These are phyloP conservation scores for Babyrousa celebensis DNA, from an alignment of 2,797 vertebrate species.

Conservation along the genomic window DNA sequence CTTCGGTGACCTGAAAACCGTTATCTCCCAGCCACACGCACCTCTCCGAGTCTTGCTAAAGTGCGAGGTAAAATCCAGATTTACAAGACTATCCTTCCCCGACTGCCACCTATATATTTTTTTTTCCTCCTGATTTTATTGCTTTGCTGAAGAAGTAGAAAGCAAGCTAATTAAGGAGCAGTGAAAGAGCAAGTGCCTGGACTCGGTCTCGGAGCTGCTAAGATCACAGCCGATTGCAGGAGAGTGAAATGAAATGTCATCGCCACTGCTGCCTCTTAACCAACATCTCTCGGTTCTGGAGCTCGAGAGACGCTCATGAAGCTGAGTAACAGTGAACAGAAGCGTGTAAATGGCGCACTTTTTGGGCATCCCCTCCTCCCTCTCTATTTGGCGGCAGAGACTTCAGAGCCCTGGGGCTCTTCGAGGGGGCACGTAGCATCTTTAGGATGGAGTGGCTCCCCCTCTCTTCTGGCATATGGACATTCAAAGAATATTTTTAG, in stretches of 20 bases:
- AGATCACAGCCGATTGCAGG: constrained; percentile 82
- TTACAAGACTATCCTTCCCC: constrained; percentile 46
- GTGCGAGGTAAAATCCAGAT: constrained; percentile 81
- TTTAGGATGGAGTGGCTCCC: too few relatives aligned
- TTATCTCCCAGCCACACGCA: constrained; percentile 88
- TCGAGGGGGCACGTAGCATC: rapidly evolving
- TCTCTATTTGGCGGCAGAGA: neutral
- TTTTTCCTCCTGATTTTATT: neutral
- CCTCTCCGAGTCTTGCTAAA: constrained; percentile 71
- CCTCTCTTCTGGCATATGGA: too few relatives aligned
- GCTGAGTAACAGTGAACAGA: neutral
- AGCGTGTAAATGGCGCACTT: rapidly evolving
- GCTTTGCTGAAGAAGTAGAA: constrained; percentile 87
- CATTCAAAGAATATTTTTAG: neutral
- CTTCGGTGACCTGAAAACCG: constrained; percentile 80
- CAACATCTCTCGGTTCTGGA: constrained; percentile 51
- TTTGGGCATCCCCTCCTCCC: rapidly evolving
- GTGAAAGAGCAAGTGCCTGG: constrained; percentile 79
- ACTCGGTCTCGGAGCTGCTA: constrained; percentile 70
- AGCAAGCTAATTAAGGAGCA: constrained; percentile 85
- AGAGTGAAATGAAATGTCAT: constrained; percentile 85
- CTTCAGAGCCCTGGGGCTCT: rapidly evolving
- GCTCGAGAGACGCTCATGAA: constrained; percentile 75
- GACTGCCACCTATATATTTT: too few relatives aligned
- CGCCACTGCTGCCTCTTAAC: constrained; percentile 62